phyloP scores from a whole-genome alignment of 1,140 invertebrate genomes.

The Aphaenogaster ashmeadi region DNA sequence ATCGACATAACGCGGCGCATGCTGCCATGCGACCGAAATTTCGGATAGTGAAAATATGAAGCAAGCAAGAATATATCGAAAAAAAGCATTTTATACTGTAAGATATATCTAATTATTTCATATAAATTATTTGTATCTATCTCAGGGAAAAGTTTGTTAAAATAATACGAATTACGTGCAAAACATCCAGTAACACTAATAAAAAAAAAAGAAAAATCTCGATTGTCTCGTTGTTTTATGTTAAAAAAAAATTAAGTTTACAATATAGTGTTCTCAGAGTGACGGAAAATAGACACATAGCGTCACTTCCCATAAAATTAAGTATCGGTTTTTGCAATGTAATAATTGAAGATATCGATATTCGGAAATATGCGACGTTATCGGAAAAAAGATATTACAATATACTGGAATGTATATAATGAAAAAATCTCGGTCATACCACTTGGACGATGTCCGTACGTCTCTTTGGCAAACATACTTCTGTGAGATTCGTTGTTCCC shows the following conservation, averaged over 20 bases:
- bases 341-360: slow-evolving; percentile 1
- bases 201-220: not conserved
- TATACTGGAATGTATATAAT: slow-evolving; percentile 13
- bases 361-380: not conserved
- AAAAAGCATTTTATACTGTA: not conserved
- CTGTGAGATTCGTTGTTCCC: slow-evolving; percentile 72
- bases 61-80: not conserved
- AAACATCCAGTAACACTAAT: not conserved
- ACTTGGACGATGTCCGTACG: slow-evolving; percentile 57
- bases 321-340: not conserved
- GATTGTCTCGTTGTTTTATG: not conserved
- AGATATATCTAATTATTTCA: not conserved
- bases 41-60: slow-evolving; percentile 37
- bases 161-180: not conserved
- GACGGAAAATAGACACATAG: not conserved
- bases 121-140: not conserved
- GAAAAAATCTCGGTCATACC: slow-evolving; percentile 55
- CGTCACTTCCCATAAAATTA: not conserved
- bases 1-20: slow-evolving; percentile 65
- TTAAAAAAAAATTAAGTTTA: too few relatives aligned
- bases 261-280: not conserved
- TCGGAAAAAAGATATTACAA: not conserved
- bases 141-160: not conserved
- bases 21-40: slow-evolving; percentile 66
- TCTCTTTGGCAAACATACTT: slow-evolving; percentile 82